Evolutionary conservation across 1,140 invertebrate species (phyloP).

Genomic region (silkworm (Bombyx mori)): ASM3026992v2 NC_085110.1:11761001-11761500

Average conservation of each 20-base stretch:
- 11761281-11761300: constrained; percentile 27
- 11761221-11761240: not conserved
- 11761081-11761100: constrained; percentile 36
- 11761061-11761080: constrained; percentile 42
- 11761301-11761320: constrained; percentile 1
- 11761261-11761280: constrained; percentile 26
- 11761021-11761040: constrained; percentile 21
- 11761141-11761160: constrained; percentile 52
- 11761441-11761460: constrained; percentile 65
- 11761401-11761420: constrained; percentile 36
- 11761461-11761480: constrained; percentile 63
- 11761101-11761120: constrained; percentile 43
- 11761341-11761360: constrained; percentile 6
- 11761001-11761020: constrained; percentile 22
- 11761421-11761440: constrained; percentile 68
- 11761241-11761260: constrained; percentile 21
- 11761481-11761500: constrained; percentile 58
- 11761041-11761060: constrained; percentile 39
- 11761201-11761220: constrained; percentile 12
- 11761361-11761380: constrained; percentile 49
- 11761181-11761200: constrained; percentile 24
- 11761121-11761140: constrained; percentile 41
- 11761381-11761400: constrained; percentile 33
- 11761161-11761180: constrained; percentile 25
- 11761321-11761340: constrained; percentile 5